These are phyloP conservation scores for Cyanoramphus novaezelandiae DNA, from an alignment of 2,113 vertebrate genomes.

Conservation along the genomic window DNA sequence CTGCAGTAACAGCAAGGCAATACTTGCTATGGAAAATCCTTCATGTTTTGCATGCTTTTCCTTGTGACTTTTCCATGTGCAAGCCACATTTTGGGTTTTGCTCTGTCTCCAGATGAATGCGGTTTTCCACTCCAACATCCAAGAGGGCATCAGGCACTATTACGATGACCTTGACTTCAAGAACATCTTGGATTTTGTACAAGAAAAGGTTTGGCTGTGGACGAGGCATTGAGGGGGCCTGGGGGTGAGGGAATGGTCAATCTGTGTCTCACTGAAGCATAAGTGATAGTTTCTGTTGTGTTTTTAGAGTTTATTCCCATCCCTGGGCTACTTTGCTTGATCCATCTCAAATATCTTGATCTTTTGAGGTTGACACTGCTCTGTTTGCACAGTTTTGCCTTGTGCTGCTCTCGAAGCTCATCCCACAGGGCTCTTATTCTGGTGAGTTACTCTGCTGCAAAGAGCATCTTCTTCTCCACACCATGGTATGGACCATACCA, in stretches of 20 bases:
- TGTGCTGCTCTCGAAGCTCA: not conserved
- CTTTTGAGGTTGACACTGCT: not conserved
- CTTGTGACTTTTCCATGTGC: fast-evolving
- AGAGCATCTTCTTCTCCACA: not conserved
- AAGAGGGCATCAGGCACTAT: slow-evolving; percentile 89
- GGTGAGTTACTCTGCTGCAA: not conserved
- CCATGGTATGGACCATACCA: fast-evolving
- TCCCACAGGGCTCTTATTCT: fast-evolving
- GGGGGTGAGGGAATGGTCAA: fast-evolving
- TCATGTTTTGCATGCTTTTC: fast-evolving
- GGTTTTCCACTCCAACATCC: slow-evolving; percentile 85
- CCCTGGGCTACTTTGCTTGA: not conserved
- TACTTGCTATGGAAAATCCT: fast-evolving
- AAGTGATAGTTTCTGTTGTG: not conserved
- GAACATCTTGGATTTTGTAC: slow-evolving; percentile 91
- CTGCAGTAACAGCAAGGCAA: fast-evolving
- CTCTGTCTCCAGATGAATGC: slow-evolving; percentile 74
- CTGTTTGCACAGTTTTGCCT: not conserved
- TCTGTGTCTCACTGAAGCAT: not conserved
- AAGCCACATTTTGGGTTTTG: fast-evolving
- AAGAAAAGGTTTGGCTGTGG: slow-evolving; percentile 79
- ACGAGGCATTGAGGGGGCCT: fast-evolving
- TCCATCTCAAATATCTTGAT: not conserved
- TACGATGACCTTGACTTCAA: slow-evolving; percentile 93
- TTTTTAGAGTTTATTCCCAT: not conserved